Conservation (phyloP, 2,113 vertebrate species). For the Diglossa brunneiventris region DNA sequence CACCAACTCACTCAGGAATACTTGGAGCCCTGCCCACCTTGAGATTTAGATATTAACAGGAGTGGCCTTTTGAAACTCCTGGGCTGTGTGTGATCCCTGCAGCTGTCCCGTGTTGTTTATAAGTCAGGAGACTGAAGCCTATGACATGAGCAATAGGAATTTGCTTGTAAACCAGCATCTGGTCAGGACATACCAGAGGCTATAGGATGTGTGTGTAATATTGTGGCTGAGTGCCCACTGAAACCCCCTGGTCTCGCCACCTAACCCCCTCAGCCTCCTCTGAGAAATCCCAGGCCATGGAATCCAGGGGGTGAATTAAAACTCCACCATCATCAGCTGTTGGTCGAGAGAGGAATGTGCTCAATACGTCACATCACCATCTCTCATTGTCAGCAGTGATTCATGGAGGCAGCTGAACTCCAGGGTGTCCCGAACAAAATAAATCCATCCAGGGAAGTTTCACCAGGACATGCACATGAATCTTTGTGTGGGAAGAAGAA, state of each 20-base stretch:
- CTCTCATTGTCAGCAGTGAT: not conserved
- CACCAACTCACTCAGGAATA: not conserved
- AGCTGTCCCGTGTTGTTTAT: not conserved
- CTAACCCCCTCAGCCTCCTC: not conserved
- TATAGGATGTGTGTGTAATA: not conserved
- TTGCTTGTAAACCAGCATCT: not conserved
- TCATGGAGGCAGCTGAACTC: not conserved
- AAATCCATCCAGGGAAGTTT: not conserved
- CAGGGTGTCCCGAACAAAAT: not conserved
- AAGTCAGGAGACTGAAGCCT: not conserved
- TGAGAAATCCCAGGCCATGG: not conserved
- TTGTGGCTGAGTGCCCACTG: not conserved
- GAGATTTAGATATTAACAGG: not conserved
- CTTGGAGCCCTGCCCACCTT: not conserved
- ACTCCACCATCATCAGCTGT: not conserved
- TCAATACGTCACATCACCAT: not conserved
- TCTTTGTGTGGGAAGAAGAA: not conserved
- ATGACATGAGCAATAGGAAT: not conserved
- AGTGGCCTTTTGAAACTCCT: not conserved
- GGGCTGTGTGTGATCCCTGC: not conserved
- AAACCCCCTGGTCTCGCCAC: not conserved
- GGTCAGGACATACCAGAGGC: not conserved
- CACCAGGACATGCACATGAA: rapidly evolving
- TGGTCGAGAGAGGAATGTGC: not conserved
- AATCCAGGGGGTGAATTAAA: not conserved